Evolutionary conservation across 2,113 vertebrate species (phyloP), one percentile per base, ranked within the genome.

Genomic region (Hippocampus comes): DNA sequence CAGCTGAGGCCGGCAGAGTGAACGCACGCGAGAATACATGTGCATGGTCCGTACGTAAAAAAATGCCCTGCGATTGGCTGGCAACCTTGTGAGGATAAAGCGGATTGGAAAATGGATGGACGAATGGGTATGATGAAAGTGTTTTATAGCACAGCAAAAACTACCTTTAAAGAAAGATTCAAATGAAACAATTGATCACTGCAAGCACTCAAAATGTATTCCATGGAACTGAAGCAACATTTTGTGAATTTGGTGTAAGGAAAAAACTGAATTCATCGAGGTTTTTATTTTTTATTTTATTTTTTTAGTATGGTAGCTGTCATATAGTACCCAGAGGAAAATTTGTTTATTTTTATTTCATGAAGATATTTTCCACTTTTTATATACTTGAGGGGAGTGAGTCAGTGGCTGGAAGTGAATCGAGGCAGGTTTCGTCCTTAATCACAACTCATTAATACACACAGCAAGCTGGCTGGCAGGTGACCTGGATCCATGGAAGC

Each of bases 401-500:
- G 38, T 67, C 75, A 72, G 76, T 73, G 76, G 49, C 53, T 67
- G 78, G 56, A 75, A 71, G 70, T 70, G 64, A 73, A 87, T 86
- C 84, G 75, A 71, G 77, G 76, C 56, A 25, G 34, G 68, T 69
- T 78, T 78, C 27, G 55, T 70, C 65, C 79, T 87, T 85, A 86
- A 88, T 87, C 83, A 85, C 81, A 72, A 72, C 73, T 74, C 70
- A 84, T 79, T 77, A 71, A 84, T 86, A 82, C 82, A 79, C 71
- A 79, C 82, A 70, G 68, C 46, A 23, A 11, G 64, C 64, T 48
- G 43, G 82, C 78, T 83, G 23, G 38, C 76, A 87, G 79, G 82
- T 91, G 88, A 90, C 88, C 91, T 91, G 82, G 85, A 89, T 90
- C 82, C 74, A 65, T 65, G 60, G 53, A 56, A 53, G 80, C 90